Evolutionary conservation across 30 jellyfish, hydroid and myxozoan species (phyloP), one percentile per base, ranked within the genome.

Genomic region (Nemopilema nomurai): DNA sequence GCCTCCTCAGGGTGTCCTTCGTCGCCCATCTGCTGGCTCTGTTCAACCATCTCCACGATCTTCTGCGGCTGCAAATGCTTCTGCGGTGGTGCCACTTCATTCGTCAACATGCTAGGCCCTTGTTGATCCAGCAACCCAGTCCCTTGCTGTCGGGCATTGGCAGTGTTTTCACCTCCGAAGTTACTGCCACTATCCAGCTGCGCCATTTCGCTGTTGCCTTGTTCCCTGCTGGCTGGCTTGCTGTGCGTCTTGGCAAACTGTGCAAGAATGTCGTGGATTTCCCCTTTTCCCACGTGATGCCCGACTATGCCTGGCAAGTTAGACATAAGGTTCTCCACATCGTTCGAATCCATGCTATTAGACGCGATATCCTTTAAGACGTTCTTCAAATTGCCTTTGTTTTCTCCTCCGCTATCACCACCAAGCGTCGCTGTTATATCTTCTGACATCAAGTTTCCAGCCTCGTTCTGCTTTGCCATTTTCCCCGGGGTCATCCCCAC

Each of bases 281-380:
- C 93, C 41, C 57, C 63, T 32, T 74, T 73, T 20, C 77, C 83
- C 4, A 84, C 87, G n/a, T 84, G 87, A 9, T 84, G 87, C 28
- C 93, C 93, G 3, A 84, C 71, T 31, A 84, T 84, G 49, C 93
- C 93, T 3, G 93, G 93, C 69, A 84, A 71, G 25, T 84, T 84
- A 0, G 93, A 73, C 31, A 84, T 49, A 4, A 84, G 67, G 21
- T 28, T 84, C 50, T 84, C 83, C 3, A 74, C 79, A 31, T 84
- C 93, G 28, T 65, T 26, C 0, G 79, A 19, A 25, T 84, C 93
- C 72, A 74, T 50, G 29, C 78, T 78, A 9, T 74, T 73, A 18
- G 53, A 32, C 62, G 93, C 70, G 28, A 64, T 62, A 23, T 52
- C 87, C 30, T 77, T 71, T 25, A 84, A 51, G 22, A 84, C 85